Evolutionary conservation across 1,140 invertebrate species (phyloP).

Genomic region (Caenorhabditis brenneri): DNA sequence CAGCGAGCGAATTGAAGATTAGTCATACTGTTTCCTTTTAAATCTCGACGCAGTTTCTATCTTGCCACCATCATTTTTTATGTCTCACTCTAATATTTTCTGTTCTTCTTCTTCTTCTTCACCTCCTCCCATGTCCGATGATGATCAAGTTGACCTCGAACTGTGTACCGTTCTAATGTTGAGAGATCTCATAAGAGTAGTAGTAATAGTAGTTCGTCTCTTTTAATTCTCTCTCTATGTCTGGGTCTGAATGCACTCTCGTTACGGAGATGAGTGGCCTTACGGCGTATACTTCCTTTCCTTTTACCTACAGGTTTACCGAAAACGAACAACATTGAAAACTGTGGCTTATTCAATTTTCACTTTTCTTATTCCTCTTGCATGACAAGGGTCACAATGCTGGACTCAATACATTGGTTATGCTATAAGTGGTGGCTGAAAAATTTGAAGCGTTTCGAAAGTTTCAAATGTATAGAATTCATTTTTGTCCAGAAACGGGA

Average conservation of each 20-base stretch:
- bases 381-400: too few relatives aligned
- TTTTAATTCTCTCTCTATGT: neutral
- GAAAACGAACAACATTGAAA: neutral
- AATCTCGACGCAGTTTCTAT: neutral
- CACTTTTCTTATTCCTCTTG: too few relatives aligned
- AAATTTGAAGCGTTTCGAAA: too few relatives aligned
- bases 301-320: conserved; percentile 15
- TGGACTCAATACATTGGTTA: too few relatives aligned
- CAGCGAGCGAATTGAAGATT: conserved; percentile 19
- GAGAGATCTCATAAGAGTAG: conserved; percentile 1
- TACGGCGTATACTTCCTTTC: neutral
- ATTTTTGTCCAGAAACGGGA: too few relatives aligned
- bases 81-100: neutral
- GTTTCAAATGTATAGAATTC: too few relatives aligned
- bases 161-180: conserved; percentile 30
- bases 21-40: conserved; percentile 22
- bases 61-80: neutral
- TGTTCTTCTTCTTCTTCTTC: neutral
- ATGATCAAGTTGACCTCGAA: conserved; percentile 42
- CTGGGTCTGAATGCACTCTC: conserved; percentile 34
- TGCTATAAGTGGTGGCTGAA: too few relatives aligned
- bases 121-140: neutral
- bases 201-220: neutral
- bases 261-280: conserved; percentile 30
- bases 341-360: neutral